Percentiles rank a stretch among this genome's conserved stretches.
Evolutionary conservation across 35 echinoderm and acorn worm species (phyloP).

Genomic region (Ophiothrix spiculata): DNA sequence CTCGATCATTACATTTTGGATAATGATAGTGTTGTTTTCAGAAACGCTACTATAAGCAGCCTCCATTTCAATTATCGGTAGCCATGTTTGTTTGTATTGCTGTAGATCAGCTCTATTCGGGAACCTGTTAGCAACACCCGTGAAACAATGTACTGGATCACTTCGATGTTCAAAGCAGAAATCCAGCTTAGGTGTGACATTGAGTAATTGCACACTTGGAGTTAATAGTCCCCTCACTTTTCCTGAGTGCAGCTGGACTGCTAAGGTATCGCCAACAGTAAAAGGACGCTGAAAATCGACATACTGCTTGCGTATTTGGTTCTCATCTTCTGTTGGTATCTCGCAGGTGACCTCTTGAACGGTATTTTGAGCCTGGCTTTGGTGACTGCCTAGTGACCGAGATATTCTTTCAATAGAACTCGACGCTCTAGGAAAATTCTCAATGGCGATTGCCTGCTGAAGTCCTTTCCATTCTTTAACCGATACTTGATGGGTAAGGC

Average conservation of each 20-base stretch:
- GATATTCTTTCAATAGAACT: neutral
- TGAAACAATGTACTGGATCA: slow-evolving; percentile 70
- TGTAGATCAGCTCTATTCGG: neutral
- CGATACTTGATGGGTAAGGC: neutral
- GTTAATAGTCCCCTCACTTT: slow-evolving; percentile 49
- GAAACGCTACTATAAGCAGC: slow-evolving; percentile 49
- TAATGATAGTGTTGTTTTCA: slow-evolving; percentile 58
- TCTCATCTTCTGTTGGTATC: slow-evolving; percentile 28
- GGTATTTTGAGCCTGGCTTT: neutral
- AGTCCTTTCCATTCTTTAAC: slow-evolving; percentile 19
- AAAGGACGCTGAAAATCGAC: slow-evolving; percentile 51
- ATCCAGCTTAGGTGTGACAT: slow-evolving; percentile 57
- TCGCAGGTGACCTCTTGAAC: slow-evolving; percentile 26
- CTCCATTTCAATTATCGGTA: slow-evolving; percentile 64
- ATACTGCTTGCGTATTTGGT: slow-evolving; percentile 32
- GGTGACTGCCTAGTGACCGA: neutral
- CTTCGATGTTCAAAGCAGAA: slow-evolving; percentile 77
- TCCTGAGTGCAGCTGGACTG: slow-evolving; percentile 51
- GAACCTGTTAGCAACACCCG: slow-evolving; percentile 38
- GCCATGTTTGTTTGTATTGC: slow-evolving; percentile 68
- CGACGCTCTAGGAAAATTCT: neutral
- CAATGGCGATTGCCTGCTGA: slow-evolving; percentile 2
- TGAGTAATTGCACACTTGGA: slow-evolving; percentile 67
- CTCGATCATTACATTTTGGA: slow-evolving; percentile 51
- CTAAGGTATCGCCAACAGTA: slow-evolving; percentile 42